Evolutionary conservation across 2,888 invertebrate genomes (phyloP).

Genomic region (Dioctria linearis): DNA sequence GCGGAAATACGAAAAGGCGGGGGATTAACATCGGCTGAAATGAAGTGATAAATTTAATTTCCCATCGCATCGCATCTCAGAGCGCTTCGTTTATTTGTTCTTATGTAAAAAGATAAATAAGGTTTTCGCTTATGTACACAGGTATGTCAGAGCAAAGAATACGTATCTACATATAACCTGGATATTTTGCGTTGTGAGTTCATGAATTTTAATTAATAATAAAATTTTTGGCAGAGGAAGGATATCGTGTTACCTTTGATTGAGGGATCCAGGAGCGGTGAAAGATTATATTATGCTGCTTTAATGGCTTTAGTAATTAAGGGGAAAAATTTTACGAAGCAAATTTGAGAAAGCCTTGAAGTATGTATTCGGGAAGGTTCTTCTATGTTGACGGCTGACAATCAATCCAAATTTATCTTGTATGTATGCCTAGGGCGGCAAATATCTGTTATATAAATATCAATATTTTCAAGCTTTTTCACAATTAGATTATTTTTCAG

Average conservation of each 20-base stretch:
- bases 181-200: background rate
- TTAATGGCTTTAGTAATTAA: constrained; percentile 44
- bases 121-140: background rate
- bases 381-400: background rate
- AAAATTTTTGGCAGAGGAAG: constrained; percentile 24
- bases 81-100: constrained; percentile 25
- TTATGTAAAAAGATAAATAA: constrained; percentile 23
- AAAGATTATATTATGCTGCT: constrained; percentile 32
- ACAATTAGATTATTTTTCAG: no score
- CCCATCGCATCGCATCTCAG: background rate
- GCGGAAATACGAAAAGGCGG: background rate
- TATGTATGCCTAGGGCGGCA: background rate
- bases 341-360: background rate
- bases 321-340: constrained; percentile 7
- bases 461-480: no score
- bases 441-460: no score
- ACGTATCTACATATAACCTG: background rate
- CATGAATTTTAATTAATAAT: constrained; percentile 48
- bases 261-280: constrained; percentile 27
- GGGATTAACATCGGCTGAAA: constrained; percentile 32
- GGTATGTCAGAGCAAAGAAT: background rate
- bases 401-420: background rate
- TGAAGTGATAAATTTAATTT: constrained; percentile 46
- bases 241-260: constrained; percentile 41
- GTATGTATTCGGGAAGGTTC: background rate